A percentile compares a stretch with the other conserved stretches of the same genome.
These are phyloP conservation scores for Seriola rivoliana DNA, from an alignment of 2,113 vertebrate genomes.

Conservation along the genomic window DNA sequence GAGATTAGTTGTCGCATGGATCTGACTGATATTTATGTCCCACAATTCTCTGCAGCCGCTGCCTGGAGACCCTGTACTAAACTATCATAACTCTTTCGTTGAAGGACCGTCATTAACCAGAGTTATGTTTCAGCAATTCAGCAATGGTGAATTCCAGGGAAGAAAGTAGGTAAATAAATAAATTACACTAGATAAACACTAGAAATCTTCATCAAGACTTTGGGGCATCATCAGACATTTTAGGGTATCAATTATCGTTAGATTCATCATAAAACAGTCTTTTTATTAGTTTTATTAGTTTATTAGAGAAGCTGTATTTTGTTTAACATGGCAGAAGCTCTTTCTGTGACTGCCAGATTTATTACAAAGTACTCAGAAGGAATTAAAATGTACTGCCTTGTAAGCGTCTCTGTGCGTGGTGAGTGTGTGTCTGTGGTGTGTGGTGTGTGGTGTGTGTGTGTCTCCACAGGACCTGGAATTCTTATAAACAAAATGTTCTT, in stretches of 20 bases:
- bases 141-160: neutral
- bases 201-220: neutral
- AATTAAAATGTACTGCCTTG: neutral
- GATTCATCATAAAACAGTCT: neutral
- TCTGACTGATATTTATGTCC: slow-evolving; percentile 37
- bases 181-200: neutral
- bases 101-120: neutral
- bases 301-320: neutral
- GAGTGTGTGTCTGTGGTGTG: neutral
- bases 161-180: neutral
- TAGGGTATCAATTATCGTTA: neutral
- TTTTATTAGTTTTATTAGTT: neutral
- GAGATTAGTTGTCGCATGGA: slow-evolving; percentile 2
- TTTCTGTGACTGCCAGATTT: neutral
- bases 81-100: neutral
- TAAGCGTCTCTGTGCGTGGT: neutral
- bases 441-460: slow-evolving; percentile 1
- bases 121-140: neutral
- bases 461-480: slow-evolving; percentile 1
- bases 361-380: neutral
- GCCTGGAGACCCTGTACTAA: neutral
- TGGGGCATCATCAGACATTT: neutral
- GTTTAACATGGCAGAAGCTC: neutral
- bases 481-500: slow-evolving; percentile 62
- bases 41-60: slow-evolving; percentile 38